These are phyloP conservation scores for Pedionomus torquatus DNA, from an alignment of 2,113 vertebrate genomes.

Conservation along the genomic window DNA sequence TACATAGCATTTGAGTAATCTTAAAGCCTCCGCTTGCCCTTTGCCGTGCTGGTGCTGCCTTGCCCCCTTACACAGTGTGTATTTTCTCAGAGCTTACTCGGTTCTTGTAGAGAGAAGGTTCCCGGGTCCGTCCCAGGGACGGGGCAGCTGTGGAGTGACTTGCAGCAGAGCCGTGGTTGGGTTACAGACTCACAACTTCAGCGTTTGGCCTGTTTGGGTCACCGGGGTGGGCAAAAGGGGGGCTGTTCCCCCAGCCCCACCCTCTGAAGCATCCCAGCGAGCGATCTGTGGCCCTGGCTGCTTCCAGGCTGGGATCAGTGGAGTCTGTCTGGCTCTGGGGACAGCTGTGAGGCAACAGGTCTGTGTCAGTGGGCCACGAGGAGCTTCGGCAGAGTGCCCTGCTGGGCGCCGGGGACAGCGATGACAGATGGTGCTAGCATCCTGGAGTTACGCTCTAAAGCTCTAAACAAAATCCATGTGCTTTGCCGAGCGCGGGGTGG, in stretches of 20 bases:
- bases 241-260: not conserved
- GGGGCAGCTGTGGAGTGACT: not conserved
- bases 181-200: not conserved
- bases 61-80: not conserved
- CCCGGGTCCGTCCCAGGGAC: not conserved
- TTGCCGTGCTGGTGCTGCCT: not conserved
- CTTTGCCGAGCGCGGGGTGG: not conserved
- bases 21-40: not conserved
- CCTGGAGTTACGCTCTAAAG: not conserved
- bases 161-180: not conserved
- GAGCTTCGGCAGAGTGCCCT: not conserved
- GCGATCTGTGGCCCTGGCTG: fast-evolving
- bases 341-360: not conserved
- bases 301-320: not conserved
- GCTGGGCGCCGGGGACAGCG: not conserved
- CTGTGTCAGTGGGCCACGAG: not conserved
- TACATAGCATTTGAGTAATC: not conserved
- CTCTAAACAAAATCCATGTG: not conserved
- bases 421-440: not conserved
- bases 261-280: not conserved
- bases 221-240: not conserved
- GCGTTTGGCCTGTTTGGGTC: not conserved
- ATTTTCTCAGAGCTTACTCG: not conserved
- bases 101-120: not conserved
- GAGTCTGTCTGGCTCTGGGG: not conserved